These are phyloP conservation scores for Drosophila macrothrix DNA, from an alignment of 2,888 invertebrate species.

Conservation along the genomic window DNA sequence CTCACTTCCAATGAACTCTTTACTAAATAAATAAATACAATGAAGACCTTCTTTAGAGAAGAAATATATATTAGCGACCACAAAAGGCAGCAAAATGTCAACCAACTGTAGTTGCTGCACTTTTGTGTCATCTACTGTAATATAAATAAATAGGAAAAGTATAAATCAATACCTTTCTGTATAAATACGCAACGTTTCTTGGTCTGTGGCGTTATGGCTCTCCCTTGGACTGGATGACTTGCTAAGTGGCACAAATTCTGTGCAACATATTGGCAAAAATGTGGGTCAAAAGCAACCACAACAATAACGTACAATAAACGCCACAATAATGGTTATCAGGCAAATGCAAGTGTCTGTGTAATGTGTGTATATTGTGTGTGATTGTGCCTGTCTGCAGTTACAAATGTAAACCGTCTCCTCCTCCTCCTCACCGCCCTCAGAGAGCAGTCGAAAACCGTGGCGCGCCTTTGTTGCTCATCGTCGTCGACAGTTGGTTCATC, in stretches of 20 bases:
- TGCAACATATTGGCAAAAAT: slow-evolving; percentile 76
- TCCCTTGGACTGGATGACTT: slow-evolving; percentile 17
- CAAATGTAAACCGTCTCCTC: slow-evolving; percentile 33
- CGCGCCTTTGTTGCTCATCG: slow-evolving; percentile 62
- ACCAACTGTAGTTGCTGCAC: slow-evolving; percentile 4
- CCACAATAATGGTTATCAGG: slow-evolving; percentile 62
- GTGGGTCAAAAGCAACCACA: slow-evolving; percentile 74
- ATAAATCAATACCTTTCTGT: slow-evolving; percentile 10
- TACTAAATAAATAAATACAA: not conserved
- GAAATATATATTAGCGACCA: not conserved
- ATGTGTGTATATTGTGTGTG: not conserved
- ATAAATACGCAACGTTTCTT: slow-evolving; percentile 1
- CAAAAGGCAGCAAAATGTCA: not conserved
- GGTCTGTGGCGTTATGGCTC: not conserved
- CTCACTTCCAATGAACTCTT: not conserved
- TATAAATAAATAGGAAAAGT: slow-evolving; percentile 23
- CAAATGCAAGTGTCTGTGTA: slow-evolving; percentile 17
- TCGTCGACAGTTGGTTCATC: slow-evolving; percentile 52
- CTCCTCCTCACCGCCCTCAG: not conserved
- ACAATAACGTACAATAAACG: slow-evolving; percentile 77
- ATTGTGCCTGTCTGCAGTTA: slow-evolving; percentile 48
- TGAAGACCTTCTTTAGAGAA: not conserved
- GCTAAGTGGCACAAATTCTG: slow-evolving; percentile 47
- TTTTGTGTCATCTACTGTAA: slow-evolving; percentile 2
- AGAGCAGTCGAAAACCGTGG: slow-evolving; percentile 49